Evolutionary conservation across 2,113 vertebrate genomes (phyloP), one percentile per base, ranked within the genome.

Genomic region (Aepyceros melampus): DNA sequence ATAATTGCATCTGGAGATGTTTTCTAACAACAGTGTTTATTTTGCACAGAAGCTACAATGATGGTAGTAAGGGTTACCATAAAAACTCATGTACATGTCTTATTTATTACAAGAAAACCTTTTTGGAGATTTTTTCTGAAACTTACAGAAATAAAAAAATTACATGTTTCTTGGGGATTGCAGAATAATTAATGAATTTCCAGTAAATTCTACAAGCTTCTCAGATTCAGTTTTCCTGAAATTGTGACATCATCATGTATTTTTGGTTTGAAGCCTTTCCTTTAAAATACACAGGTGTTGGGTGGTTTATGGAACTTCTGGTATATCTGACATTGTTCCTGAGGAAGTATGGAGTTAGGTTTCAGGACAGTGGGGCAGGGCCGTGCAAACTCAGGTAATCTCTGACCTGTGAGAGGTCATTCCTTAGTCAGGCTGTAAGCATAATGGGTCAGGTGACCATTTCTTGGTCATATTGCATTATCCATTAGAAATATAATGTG

Each of bases 101-200:
- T 71, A 10, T 71, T 71, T 49, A 78, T n/a, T 92, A 40, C 25
- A 36, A 94, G 71, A 89, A 40, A 76, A 74, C 9, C 14, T 53
- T 88, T 85, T 47, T 45, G 55, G 55, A 71, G 21, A 45, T 87
- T 85, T 92, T 91, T 31, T 67, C n/a, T 95, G 14, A 97, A 97
- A 81, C 23, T 49, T 90, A 56, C 0, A 85, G n/a, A 95, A 84
- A 74, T 91, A 21, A 31, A 97, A 90, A 92, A 90, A 81, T 90
- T 86, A 45, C 7, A 29, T 45, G 11, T 96, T 92, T 82, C 40
- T 87, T 33, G 53, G 60, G n/a, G 67, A 76, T 86, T 95, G 67
- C 85, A 92, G 87, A 89, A 64, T 33, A 56, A 58, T 86, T 97
- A 89, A 55, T 85, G 58, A 71, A 43, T 95, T 94, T 97, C 7